phyloP scores from a whole-genome alignment of 2,888 invertebrate genomes.

The Altica lythri region DNA sequence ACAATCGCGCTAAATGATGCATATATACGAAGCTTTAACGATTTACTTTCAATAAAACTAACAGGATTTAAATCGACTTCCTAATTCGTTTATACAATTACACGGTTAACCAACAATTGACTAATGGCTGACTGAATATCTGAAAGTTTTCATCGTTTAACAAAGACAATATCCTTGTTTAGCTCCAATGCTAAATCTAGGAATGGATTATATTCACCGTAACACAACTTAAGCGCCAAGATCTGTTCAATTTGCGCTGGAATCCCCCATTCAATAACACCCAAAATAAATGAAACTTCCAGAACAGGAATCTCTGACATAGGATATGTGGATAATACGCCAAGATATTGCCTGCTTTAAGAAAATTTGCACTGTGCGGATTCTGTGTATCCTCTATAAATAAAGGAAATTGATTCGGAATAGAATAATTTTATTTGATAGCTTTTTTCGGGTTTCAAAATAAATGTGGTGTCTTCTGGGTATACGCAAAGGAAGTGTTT shows the following conservation, averaged over 20 bases:
- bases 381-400: constrained; percentile 30
- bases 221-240: not conserved
- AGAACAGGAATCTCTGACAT: constrained; percentile 9
- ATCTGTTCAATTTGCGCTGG: constrained; percentile 4
- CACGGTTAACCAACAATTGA: too few species aligned
- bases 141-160: too few species aligned
- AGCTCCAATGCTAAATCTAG: not conserved
- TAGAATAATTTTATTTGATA: constrained; percentile 30
- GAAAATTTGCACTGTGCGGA: constrained; percentile 28
- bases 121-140: too few species aligned
- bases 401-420: constrained; percentile 34
- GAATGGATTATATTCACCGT: not conserved
- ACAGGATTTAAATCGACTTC: too few species aligned
- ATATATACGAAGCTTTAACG: too few species aligned
- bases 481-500: constrained; percentile 21
- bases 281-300: constrained; percentile 20
- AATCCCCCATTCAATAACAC: constrained; percentile 12
- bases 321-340: constrained; percentile 16
- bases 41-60: too few species aligned
- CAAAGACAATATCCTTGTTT: constrained; percentile 3
- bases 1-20: too few species aligned
- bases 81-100: too few species aligned
- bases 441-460: constrained; percentile 16
- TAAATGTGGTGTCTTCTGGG: constrained; percentile 18
- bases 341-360: constrained; percentile 24